phyloP scores from a whole-genome alignment of 92 coral and sea anemone species.

The Umimayanthus kanabou region DNA sequence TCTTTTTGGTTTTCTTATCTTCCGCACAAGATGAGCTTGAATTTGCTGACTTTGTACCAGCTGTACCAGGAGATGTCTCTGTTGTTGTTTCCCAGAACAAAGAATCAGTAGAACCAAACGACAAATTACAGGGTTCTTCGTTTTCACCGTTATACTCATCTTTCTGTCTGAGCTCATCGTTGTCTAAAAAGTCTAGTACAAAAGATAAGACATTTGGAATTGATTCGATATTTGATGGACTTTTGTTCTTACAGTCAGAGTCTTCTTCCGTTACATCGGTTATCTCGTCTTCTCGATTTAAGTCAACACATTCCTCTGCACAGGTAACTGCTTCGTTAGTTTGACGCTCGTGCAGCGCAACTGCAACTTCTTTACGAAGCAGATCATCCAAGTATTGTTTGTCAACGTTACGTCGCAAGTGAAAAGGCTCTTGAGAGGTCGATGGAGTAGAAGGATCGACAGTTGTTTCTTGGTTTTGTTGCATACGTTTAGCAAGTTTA shows the following conservation, averaged over 20 bases:
- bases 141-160: neutral
- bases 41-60: slow-evolving; percentile 16
- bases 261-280: slow-evolving; percentile 36
- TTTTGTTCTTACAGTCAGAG: neutral
- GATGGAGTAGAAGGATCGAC: neutral
- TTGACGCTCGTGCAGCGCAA: slow-evolving; percentile 23
- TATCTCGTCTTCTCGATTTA: slow-evolving; percentile 36
- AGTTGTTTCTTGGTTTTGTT: neutral
- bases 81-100: slow-evolving; percentile 43
- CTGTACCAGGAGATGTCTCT: neutral
- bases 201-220: slow-evolving; percentile 32
- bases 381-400: slow-evolving; percentile 13
- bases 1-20: neutral
- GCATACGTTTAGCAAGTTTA: neutral
- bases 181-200: slow-evolving; percentile 14
- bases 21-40: slow-evolving; percentile 4
- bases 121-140: slow-evolving; percentile 11
- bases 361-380: slow-evolving; percentile 34
- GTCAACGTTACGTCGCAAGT: neutral
- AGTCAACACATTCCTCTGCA: neutral
- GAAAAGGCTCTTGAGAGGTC: neutral
- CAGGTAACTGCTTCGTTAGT: neutral
- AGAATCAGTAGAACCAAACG: slow-evolving; percentile 39
- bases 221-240: neutral
- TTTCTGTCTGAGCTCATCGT: neutral